Conservation (phyloP, 2,113 vertebrate species). For the Alouatta palliata region DNA sequence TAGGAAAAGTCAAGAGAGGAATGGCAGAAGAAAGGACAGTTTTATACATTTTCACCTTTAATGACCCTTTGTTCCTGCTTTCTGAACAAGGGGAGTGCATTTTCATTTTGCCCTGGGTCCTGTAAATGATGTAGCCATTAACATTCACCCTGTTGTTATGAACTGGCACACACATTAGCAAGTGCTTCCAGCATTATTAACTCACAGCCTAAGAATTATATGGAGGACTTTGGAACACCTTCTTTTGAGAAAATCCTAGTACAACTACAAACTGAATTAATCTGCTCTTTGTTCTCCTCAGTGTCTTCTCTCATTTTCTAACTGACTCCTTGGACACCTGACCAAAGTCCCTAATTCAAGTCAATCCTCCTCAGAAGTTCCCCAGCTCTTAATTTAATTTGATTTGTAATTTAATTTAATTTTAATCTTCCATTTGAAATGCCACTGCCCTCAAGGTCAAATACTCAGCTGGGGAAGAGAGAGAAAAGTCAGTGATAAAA, state of each 20-base stretch:
- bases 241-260: background rate
- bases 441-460: background rate
- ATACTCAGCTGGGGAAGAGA: background rate
- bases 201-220: background rate
- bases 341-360: background rate
- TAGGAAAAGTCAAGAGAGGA: background rate
- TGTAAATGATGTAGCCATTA: background rate
- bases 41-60: background rate
- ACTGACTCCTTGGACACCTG: background rate
- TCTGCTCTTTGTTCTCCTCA: background rate
- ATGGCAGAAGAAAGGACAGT: background rate
- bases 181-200: background rate
- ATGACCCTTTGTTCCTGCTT: background rate
- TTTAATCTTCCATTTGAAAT: constrained; percentile 38
- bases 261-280: background rate
- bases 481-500: background rate
- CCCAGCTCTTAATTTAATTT: background rate
- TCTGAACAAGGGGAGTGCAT: background rate
- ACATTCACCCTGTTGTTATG: background rate
- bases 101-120: background rate
- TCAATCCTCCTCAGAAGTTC: background rate
- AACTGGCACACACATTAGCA: background rate
- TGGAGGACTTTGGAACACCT: background rate
- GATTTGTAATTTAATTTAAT: constrained; percentile 8
- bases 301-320: background rate